Evolutionary conservation across 2,888 invertebrate species (phyloP).

Genomic region (Gymnocheta viridis): DNA sequence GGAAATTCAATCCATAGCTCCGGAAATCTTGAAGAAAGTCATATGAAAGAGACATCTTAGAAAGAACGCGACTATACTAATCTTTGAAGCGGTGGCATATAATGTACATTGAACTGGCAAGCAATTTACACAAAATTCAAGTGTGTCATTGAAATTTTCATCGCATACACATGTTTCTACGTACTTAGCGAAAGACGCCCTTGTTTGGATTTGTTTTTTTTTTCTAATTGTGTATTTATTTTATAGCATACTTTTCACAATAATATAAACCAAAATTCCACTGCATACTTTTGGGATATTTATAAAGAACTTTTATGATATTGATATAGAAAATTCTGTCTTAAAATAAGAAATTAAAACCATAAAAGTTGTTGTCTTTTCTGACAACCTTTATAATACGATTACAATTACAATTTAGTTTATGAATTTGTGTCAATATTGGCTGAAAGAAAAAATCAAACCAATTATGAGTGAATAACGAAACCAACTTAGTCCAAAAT

Average conservation of each 20-base stretch:
- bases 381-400: background rate
- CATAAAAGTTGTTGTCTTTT: conserved; percentile 4
- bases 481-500: conserved; percentile 3
- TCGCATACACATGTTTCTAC: no score
- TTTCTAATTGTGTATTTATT: background rate
- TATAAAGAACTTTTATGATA: background rate
- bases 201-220: no score
- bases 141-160: no score
- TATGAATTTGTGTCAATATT: conserved; percentile 21
- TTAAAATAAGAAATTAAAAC: background rate
- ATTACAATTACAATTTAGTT: conserved; percentile 8
- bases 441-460: background rate
- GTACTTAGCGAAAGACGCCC: no score
- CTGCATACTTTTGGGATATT: conserved; percentile 27
- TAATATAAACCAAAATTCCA: background rate
- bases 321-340: background rate
- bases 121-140: no score
- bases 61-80: no score
- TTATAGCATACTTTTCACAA: background rate
- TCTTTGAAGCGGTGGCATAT: no score
- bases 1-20: no score
- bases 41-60: no score
- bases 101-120: no score
- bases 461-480: background rate
- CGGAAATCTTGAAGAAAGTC: no score